A percentile compares a stretch with the other conserved stretches of the same genome.
These are phyloP conservation scores for Prionailurus viverrinus DNA, from an alignment of 2,113 vertebrate genomes.

Conservation along the genomic window DNA sequence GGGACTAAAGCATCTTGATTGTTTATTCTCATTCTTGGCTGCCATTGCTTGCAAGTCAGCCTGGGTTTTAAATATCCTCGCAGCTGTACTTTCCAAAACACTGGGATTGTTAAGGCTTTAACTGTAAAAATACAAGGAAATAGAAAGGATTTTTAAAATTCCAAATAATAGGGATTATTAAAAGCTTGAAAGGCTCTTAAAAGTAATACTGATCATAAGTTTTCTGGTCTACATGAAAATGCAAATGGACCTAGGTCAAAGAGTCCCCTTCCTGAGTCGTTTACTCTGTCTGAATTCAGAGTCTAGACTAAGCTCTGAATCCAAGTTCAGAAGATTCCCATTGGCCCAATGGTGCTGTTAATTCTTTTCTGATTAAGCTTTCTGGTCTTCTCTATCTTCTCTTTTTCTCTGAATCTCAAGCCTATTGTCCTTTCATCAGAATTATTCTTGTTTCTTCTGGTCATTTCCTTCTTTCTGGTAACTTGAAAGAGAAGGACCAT, in stretches of 20 bases:
- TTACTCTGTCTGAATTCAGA: background rate
- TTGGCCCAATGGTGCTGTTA: background rate
- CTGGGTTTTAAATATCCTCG: background rate
- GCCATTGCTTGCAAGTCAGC: background rate
- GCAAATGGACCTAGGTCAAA: background rate
- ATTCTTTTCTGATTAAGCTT: background rate
- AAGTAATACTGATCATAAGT: background rate
- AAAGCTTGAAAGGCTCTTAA: constrained; percentile 33
- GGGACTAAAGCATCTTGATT: background rate
- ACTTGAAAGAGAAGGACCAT: background rate
- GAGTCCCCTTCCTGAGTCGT: background rate
- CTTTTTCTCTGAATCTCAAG: background rate
- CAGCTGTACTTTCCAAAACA: background rate
- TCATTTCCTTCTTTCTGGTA: background rate
- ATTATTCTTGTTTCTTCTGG: background rate
- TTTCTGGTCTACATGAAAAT: constrained; percentile 6
- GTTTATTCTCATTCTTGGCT: background rate
- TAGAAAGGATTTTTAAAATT: constrained; percentile 14
- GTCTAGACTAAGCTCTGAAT: background rate
- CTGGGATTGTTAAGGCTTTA: background rate
- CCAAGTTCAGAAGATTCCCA: background rate
- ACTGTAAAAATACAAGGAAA: background rate
- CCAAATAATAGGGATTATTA: constrained; percentile 5
- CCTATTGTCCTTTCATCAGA: background rate
- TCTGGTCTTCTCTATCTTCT: background rate